Conservation (phyloP, 2,888 invertebrate species). For the Fragum whitleyi region DNA sequence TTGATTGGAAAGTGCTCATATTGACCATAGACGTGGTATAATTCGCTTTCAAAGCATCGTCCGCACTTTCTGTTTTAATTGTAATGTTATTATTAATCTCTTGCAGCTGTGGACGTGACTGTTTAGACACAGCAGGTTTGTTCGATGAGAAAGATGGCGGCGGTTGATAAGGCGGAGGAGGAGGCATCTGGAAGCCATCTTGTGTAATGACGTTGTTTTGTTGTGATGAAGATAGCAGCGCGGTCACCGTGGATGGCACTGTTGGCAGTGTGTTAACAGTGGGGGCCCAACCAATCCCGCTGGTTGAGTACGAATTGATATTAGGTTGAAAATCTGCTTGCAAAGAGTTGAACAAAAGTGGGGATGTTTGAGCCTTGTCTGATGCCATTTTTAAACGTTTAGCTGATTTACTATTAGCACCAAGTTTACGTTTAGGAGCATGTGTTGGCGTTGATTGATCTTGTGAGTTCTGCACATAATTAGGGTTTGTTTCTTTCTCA, state of each 20-base stretch:
- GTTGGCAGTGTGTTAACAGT: not conserved
- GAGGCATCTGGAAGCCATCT: not conserved
- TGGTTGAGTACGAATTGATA: not conserved
- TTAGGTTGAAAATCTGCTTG: not conserved
- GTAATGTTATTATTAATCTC: slow-evolving; percentile 35
- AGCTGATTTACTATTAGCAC: not conserved
- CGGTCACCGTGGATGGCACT: not conserved
- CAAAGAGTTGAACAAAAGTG: not conserved
- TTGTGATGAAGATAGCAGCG: not conserved
- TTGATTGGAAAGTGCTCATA: not conserved
- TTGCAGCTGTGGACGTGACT: not conserved
- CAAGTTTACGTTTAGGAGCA: slow-evolving; percentile 19
- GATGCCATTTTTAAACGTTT: slow-evolving; percentile 9
- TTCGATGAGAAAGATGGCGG: not conserved
- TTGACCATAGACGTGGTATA: not conserved
- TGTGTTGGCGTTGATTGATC: not conserved
- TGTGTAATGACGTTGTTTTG: not conserved
- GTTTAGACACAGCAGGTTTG: not conserved
- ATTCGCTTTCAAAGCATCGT: not conserved
- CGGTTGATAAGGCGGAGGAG: slow-evolving; percentile 10
- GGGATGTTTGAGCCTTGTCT: slow-evolving; percentile 13
- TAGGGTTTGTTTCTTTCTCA: not conserved
- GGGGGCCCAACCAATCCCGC: not conserved
- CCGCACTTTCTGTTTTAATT: slow-evolving; percentile 20
- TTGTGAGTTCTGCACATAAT: not conserved